Conservation (phyloP, 2,797 vertebrate genomes). For the Crax fasciolata region DNA sequence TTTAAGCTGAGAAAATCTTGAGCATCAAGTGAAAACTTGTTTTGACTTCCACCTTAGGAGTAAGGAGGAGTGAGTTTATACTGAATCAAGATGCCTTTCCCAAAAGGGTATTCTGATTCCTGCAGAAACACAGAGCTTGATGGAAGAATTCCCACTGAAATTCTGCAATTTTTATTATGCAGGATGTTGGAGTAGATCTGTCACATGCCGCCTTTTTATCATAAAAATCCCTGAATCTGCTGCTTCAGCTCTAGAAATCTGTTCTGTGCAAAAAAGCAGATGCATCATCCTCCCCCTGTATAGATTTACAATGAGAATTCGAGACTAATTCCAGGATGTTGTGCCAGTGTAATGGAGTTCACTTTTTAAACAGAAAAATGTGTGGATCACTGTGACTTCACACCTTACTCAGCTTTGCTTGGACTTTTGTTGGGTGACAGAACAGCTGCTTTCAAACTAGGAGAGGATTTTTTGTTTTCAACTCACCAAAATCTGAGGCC, state of each 20-base stretch:
- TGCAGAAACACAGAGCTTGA: background rate
- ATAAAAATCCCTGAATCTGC: background rate
- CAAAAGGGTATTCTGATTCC: background rate
- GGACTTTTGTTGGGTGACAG: conserved; percentile 9
- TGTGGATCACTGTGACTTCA: conserved; percentile 34
- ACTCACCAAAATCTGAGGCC: background rate
- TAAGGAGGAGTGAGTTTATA: background rate
- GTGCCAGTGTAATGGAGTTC: background rate
- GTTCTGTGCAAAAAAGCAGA: background rate
- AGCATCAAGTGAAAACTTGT: background rate
- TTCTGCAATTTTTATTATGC: background rate
- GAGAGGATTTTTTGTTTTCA: background rate
- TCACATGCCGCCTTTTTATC: background rate
- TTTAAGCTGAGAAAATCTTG: background rate
- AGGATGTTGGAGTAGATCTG: background rate
- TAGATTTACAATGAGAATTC: background rate
- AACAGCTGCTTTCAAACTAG: conserved; percentile 18
- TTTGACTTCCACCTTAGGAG: background rate
- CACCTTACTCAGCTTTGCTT: background rate
- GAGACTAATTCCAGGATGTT: background rate
- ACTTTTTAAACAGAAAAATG: background rate
- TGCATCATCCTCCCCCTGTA: background rate
- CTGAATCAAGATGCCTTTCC: background rate
- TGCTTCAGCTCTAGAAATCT: background rate
- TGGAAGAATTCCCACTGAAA: background rate